Percentiles rank a stretch among this genome's conserved stretches.
Conservation (phyloP, 1,140 invertebrate species). For the Solenopsis fugax region DNA sequence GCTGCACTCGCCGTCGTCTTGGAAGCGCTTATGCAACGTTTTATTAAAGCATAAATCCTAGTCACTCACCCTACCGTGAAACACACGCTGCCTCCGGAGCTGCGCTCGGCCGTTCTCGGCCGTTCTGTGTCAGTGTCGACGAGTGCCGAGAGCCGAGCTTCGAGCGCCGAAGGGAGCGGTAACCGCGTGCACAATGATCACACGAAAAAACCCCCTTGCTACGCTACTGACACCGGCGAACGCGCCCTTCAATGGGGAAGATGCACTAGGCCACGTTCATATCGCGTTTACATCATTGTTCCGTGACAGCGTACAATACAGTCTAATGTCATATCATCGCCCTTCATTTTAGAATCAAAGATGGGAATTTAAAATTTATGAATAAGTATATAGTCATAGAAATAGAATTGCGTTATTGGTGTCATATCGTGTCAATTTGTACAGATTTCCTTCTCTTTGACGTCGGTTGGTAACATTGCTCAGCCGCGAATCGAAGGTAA, state of each 20-base stretch:
- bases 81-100: background rate
- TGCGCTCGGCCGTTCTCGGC: slow-evolving; percentile 11
- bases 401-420: background rate
- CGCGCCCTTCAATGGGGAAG: background rate
- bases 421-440: background rate
- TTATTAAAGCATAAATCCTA: slow-evolving; percentile 27
- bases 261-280: background rate
- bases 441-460: background rate
- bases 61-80: slow-evolving; percentile 12
- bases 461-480: background rate
- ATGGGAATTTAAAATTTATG: background rate
- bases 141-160: background rate
- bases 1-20: slow-evolving; percentile 14
- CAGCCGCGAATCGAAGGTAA: background rate
- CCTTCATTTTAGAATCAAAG: background rate
- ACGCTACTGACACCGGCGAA: slow-evolving; percentile 31
- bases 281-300: background rate
- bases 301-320: background rate
- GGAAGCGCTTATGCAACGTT: slow-evolving; percentile 28
- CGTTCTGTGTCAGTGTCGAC: background rate
- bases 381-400: background rate
- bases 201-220: background rate
- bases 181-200: background rate
- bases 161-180: background rate
- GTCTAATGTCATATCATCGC: no score